Evolutionary conservation across 2,888 invertebrate genomes (phyloP).

Genomic region (Sialis fuliginosa): DNA sequence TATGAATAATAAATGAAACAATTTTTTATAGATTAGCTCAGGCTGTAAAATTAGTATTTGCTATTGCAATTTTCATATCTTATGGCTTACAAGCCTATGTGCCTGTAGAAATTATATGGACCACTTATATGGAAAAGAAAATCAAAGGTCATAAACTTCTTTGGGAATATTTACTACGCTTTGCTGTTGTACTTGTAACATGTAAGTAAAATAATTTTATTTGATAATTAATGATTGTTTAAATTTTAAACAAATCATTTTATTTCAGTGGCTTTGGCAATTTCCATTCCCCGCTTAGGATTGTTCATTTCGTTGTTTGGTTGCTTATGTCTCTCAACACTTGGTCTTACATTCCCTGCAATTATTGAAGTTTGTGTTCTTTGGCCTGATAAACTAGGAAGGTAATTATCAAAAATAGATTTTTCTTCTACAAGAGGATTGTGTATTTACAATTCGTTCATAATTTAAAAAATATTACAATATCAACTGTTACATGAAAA

Average conservation of each 20-base stretch:
- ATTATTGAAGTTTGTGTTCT: conserved; percentile 54
- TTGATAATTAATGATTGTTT: not conserved
- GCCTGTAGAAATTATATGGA: conserved; percentile 65
- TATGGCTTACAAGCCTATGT: conserved; percentile 82
- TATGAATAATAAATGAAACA: not conserved
- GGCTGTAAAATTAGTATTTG: conserved; percentile 40
- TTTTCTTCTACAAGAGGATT: no score
- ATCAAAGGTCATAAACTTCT: conserved; percentile 16
- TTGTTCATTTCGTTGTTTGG: conserved; percentile 63
- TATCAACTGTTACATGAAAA: no score
- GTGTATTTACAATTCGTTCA: no score
- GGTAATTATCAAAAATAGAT: no score
- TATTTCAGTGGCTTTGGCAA: conserved; percentile 51
- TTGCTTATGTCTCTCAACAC: conserved; percentile 50
- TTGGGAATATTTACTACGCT: conserved; percentile 23
- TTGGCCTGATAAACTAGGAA: conserved; percentile 41
- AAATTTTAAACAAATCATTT: not conserved
- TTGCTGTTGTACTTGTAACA: conserved; percentile 22
- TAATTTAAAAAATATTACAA: no score
- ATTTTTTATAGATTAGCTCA: conserved; percentile 38
- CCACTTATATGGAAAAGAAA: conserved; percentile 22
- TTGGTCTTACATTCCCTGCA: conserved; percentile 59
- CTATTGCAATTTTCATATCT: conserved; percentile 58
- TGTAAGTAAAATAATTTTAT: conserved; percentile 19
- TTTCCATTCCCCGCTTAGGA: conserved; percentile 49